Base-by-base conservation (phyloP, 2,113 vertebrate genomes). In the Perca flavescens region DNA sequence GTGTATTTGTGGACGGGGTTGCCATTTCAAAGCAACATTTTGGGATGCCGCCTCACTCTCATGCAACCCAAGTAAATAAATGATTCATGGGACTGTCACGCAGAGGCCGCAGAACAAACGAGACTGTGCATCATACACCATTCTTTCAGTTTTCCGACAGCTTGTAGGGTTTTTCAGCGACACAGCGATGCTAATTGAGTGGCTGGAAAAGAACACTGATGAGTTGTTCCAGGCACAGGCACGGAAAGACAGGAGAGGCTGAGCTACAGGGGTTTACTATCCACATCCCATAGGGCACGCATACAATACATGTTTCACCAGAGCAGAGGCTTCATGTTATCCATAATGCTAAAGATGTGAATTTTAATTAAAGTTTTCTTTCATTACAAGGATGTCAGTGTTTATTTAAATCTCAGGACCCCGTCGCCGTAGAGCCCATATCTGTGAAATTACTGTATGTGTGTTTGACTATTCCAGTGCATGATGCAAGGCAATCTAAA, bases 1-100 rank as follows among this genome's bases (percentile, higher is more conserved):
- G 53, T 76, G 80, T 36, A 43, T n/a, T 25, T 50, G 63, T 6
- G 77, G 73, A 76, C 7, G 25, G 40, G 52, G 72, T 86, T 83
- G 65, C 72, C 60, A 34, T 93, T 91, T 88, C 76, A 89, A 85
- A 89, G 75, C 68, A 17, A 60, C 28, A 69, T 86, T 90, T 82
- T 84, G 76, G 19, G 70, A 80, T 46, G 28, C 52, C 3, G 67
- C 62, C 65, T 82, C 72, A 66, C 72, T 80, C 74, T 85, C 75
- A 70, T 52, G 77, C 77, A 89, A 78, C 67, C 79, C 56, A 58
- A 73, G 78, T 66, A 88, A 86, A 90, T 90, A 49, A 86, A 90
- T 91, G 86, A 92, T 91, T 93, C 87, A 91, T 94, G 80, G 25
- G 53, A 78, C 53, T 90, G 92, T 89, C 88, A 84, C 63, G 36